Base-by-base conservation (phyloP, 2,888 invertebrate species). In the Pteria penguin region DNA sequence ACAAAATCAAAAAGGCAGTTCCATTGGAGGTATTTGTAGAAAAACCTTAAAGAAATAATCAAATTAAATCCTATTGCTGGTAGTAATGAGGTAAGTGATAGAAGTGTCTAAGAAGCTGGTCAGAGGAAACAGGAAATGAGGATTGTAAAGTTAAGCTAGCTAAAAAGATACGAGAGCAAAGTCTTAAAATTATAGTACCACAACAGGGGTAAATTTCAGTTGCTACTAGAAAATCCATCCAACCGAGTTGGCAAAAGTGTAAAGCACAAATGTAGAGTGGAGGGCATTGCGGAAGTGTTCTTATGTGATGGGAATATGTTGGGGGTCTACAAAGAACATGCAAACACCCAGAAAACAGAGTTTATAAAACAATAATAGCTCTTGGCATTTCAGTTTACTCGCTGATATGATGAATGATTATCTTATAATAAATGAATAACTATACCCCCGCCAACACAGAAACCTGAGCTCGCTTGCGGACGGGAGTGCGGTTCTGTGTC, bases 241-340 rank as follows among this genome's bases (percentile, higher is more conserved):
- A 18, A 18, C 24, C 18, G n/a, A 18, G 24, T 55, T 22, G 55
- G 55, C 24, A 55, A 55, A 55, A 4, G 18, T 22, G 55, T 55
- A 55, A 55, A 55, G 24, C 55, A 55, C 18, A n/a, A 55, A 24
- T 55, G 55, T 55, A 55, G 24, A 18, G 55, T 22, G 24, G 55
- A 55, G 55, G 55, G 55, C 4, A 55, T n/a, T 18, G 55, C n/a
- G n/a, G 55, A 55, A 55, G 24, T 55, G n/a, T 55, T 55, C 24
- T 55, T n/a, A 24, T 55, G 55, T 55, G 24, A 55, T 55, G 55
- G 55, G 55, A n/a, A n/a, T n/a, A n/a, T n/a, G n/a, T n/a, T n/a
- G n/a, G n/a, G n/a, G 55, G n/a, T 55, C 22, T 55, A 8, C 24
- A 55, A 55, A 18, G 5, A 55, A 55, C n/a, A 55, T 55, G 55